These are phyloP conservation scores for Choloepus hoffmanni DNA, from an alignment of 2,113 vertebrate species.

Conservation along the genomic window DNA sequence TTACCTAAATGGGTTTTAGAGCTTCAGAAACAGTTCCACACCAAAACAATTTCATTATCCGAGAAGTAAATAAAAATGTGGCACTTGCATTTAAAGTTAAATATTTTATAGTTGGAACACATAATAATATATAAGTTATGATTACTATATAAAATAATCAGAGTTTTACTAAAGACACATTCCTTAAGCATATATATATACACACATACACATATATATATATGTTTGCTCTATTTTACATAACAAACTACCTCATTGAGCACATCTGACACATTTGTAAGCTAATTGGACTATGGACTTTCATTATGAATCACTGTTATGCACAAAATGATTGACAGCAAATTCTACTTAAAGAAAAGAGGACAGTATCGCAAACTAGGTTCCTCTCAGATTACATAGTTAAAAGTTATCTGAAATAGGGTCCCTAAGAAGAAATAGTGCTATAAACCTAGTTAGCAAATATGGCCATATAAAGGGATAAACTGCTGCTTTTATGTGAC, in stretches of 20 bases:
- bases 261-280: background rate
- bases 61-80: background rate
- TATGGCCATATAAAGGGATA: background rate
- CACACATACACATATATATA: too few species aligned
- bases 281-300: background rate
- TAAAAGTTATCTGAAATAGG: background rate
- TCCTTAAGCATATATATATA: background rate
- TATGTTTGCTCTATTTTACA: background rate
- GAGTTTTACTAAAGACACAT: background rate
- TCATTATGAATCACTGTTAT: background rate
- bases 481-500: background rate
- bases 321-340: background rate
- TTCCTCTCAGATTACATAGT: background rate
- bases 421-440: background rate
- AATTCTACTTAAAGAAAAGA: background rate
- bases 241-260: background rate
- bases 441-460: background rate
- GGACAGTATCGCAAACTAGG: background rate
- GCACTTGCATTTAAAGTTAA: background rate
- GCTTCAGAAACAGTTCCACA: background rate
- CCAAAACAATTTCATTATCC: background rate
- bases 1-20: background rate
- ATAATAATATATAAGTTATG: background rate
- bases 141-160: background rate
- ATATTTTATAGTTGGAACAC: background rate